Evolutionary conservation across 1,140 invertebrate species (phyloP), one percentile per base, ranked within the genome.

Genomic region (Brachionus koreanus): DNA sequence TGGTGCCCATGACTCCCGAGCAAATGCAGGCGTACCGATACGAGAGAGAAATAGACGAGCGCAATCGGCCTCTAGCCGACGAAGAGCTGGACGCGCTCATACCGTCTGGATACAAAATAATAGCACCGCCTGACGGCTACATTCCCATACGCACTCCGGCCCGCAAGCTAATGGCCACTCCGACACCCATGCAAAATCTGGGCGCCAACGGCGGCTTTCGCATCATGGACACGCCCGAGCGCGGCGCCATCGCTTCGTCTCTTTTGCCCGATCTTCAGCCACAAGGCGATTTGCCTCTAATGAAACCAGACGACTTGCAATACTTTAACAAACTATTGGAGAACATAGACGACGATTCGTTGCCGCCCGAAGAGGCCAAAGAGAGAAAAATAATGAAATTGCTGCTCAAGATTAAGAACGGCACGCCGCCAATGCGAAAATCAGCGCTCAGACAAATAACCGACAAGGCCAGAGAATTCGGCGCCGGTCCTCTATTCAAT

Each of bases 221-320:
- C 86, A 98, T 98, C 84, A 95, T 98, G 89, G 87, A 88, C 83
- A 90, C 90, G 5, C 90, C 90, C 23, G 89, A 90, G 42, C 85
- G 86, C 43, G 91, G 91, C 83, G 93, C 94, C 88, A 92, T 91
- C 89, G 92, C 91, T 46, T 86, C 91, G 46, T 86, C 86, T 1
- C 85, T 95, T 86, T 93, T 96, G 86, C 92, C 97, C 65, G 97
- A 99, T 86, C 95, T 96, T 87, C 97, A 99, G 88, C 97, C 97
- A 0, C 97, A 98, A 88, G 91, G 91, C 63, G 98, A 99, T 90
- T 90, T 99, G 75, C 97, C 98, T 16, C 96, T 98, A 87, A 93
- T 99, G 91, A 99, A 99, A 88, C 97, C 97, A 0, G 98, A 99
- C 89, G 98, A 99, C 90, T 95, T 98, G 29, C 98, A 99, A 88